phyloP scores from a whole-genome alignment of 2,113 vertebrate species.

The Aspiorhynchus laticeps region DNA sequence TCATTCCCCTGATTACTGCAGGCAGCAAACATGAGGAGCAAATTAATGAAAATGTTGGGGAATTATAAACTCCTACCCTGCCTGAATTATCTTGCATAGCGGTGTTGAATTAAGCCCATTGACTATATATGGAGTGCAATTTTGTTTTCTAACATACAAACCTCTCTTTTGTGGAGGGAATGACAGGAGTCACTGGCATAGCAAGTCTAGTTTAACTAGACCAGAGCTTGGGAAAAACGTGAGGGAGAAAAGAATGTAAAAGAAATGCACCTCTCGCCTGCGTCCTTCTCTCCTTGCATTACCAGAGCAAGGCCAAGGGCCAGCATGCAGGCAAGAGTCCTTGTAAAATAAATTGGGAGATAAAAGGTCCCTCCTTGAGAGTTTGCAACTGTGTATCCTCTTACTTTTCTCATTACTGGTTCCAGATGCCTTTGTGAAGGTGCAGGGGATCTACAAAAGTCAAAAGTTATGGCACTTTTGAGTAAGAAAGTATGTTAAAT shows the following conservation, averaged over 20 bases:
- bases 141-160: slow-evolving; percentile 11
- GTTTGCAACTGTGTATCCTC: slow-evolving; percentile 15
- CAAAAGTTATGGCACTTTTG: slow-evolving; percentile 43
- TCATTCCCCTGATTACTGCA: slow-evolving; percentile 64
- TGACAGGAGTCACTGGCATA: neutral
- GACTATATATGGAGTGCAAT: slow-evolving; percentile 43
- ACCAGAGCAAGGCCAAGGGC: slow-evolving; percentile 41
- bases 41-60: slow-evolving; percentile 63
- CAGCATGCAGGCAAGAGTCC: slow-evolving; percentile 30
- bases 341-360: slow-evolving; percentile 40
- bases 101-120: slow-evolving; percentile 43
- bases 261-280: neutral
- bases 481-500: neutral
- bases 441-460: slow-evolving; percentile 51
- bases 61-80: slow-evolving; percentile 62
- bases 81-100: slow-evolving; percentile 54
- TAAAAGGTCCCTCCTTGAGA: slow-evolving; percentile 41
- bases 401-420: slow-evolving; percentile 52
- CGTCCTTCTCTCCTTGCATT: slow-evolving; percentile 29
- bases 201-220: slow-evolving; percentile 2
- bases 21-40: slow-evolving; percentile 60
- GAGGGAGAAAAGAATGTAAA: neutral
- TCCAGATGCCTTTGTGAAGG: slow-evolving; percentile 37
- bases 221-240: neutral
- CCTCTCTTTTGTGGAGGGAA: neutral